A percentile compares a stretch with the other conserved stretches of the same genome.
phyloP scores from a whole-genome alignment of 2,113 vertebrate species.

The Odontesthes bonariensis region DNA sequence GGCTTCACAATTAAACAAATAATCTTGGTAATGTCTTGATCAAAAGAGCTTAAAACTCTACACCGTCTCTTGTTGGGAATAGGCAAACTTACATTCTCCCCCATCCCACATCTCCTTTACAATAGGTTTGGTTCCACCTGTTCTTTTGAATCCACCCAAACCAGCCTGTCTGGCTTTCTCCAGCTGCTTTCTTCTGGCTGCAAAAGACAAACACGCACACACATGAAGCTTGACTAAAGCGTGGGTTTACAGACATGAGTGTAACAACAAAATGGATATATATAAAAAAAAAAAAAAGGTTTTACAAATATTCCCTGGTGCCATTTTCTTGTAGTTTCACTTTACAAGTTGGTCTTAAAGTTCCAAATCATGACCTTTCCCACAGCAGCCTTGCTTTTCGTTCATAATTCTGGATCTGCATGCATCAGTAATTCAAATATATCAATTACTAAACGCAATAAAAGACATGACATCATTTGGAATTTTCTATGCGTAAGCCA shows the following conservation, averaged over 20 bases:
- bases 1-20: not conserved
- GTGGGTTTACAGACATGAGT: no score
- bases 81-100: constrained; percentile 82
- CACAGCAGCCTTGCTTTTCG: no score
- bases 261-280: no score
- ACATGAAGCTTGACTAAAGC: not conserved
- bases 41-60: not conserved
- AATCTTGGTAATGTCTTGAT: not conserved
- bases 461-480: constrained; percentile 11
- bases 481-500: constrained; percentile 22
- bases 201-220: constrained; percentile 45
- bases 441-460: not conserved
- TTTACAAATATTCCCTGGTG: not conserved
- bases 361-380: no score
- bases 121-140: constrained; percentile 74
- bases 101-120: constrained; percentile 90
- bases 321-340: no score
- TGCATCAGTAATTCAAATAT: not conserved
- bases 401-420: not conserved
- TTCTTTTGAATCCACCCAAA: constrained; percentile 82
- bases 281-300: not conserved
- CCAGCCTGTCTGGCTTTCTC: constrained; percentile 78
- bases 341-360: no score
- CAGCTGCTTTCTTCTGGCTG: constrained; percentile 79
- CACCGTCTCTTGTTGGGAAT: not conserved